Conservation (phyloP, 2,113 vertebrate species). For the Vidua chalybeata region DNA sequence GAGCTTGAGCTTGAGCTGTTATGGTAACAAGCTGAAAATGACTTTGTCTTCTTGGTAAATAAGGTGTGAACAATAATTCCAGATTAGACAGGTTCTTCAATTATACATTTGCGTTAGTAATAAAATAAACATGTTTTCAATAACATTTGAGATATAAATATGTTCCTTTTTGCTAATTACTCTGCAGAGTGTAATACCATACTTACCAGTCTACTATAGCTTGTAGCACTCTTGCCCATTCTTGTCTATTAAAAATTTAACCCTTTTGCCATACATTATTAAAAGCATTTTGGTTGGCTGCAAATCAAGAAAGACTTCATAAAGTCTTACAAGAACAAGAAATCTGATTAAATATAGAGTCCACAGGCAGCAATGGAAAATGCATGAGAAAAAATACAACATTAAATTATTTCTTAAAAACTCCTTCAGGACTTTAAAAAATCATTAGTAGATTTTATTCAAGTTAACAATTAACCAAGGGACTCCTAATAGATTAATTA, state of each 20-base stretch:
- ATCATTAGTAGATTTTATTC: constrained; percentile 64
- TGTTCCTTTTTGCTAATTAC: constrained; percentile 42
- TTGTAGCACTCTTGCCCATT: constrained; percentile 59
- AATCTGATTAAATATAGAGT: constrained; percentile 72
- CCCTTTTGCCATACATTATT: constrained; percentile 78
- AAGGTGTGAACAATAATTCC: constrained; percentile 71
- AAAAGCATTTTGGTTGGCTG: constrained; percentile 72
- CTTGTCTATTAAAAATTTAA: constrained; percentile 82
- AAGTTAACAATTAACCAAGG: constrained; percentile 57
- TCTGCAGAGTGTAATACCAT: constrained; percentile 19
- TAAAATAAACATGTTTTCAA: constrained; percentile 73
- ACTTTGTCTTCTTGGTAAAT: constrained; percentile 63
- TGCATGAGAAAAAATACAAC: constrained; percentile 46
- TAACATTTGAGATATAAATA: constrained; percentile 72
- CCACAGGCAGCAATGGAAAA: constrained; percentile 53
- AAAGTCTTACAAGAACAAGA: constrained; percentile 61
- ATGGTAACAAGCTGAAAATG: not conserved
- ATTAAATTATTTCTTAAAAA: constrained; percentile 69
- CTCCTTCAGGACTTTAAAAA: constrained; percentile 67
- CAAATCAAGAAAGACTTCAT: constrained; percentile 76
- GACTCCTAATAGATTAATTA: constrained; percentile 29
- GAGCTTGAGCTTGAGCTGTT: constrained; percentile 30
- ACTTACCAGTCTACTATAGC: constrained; percentile 58
- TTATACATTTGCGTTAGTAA: constrained; percentile 75
- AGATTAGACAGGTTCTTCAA: constrained; percentile 70